Conservation (phyloP, 1,140 invertebrate genomes). For the Cydia pomonella region DNA sequence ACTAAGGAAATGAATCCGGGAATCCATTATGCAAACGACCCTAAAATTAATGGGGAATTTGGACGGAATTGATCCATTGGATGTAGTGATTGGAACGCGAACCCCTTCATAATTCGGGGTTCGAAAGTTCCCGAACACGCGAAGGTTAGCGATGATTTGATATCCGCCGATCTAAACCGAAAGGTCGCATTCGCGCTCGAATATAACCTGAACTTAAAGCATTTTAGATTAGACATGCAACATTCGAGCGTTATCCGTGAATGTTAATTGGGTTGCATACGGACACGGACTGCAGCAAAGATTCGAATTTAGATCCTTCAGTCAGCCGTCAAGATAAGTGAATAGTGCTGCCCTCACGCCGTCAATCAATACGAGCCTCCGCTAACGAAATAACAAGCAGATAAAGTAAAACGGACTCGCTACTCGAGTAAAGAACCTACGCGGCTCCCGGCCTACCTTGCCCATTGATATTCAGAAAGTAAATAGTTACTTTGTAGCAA, state of each 20-base stretch:
- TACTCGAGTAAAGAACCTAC: conserved; percentile 27
- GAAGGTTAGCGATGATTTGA: conserved; percentile 47
- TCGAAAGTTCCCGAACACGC: conserved; percentile 37
- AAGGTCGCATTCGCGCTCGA: background rate
- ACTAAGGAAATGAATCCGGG: conserved; percentile 35
- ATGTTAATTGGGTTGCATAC: conserved; percentile 22
- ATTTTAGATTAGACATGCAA: background rate
- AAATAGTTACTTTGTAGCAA: conserved; percentile 30
- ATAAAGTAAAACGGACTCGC: conserved; percentile 51
- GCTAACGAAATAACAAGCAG: conserved; percentile 52
- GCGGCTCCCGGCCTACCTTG: conserved; percentile 11
- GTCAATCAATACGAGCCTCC: conserved; percentile 52
- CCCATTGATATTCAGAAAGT: conserved; percentile 18
- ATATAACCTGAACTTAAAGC: background rate
- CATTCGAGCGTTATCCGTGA: conserved; percentile 13
- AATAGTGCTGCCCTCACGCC: conserved; percentile 36
- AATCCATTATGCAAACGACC: conserved; percentile 35
- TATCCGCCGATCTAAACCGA: conserved; percentile 41
- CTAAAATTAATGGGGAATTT: conserved; percentile 37
- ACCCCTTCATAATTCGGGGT: conserved; percentile 45
- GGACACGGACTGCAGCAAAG: conserved; percentile 18
- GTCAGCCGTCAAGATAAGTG: conserved; percentile 32
- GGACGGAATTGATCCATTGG: conserved; percentile 36
- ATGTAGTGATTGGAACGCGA: conserved; percentile 49
- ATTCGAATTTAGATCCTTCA: conserved; percentile 17